Conservation (phyloP, 2,888 invertebrate species). For the Watsonalla cultraria region DNA sequence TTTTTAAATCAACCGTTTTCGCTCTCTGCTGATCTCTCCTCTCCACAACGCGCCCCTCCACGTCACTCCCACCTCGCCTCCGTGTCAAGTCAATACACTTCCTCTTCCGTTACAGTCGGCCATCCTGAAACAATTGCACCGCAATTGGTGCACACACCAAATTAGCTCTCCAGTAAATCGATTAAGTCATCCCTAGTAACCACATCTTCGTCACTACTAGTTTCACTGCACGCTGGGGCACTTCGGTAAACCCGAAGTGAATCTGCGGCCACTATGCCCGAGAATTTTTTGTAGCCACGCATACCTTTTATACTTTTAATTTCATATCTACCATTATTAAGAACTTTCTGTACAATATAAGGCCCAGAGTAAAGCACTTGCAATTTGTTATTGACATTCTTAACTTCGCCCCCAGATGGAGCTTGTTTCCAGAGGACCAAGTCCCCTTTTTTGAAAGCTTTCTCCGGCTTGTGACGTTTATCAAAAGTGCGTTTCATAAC, state of each 20-base stretch:
- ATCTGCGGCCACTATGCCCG: slow-evolving; percentile 14
- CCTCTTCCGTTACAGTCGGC: slow-evolving; percentile 8
- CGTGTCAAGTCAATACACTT: no score
- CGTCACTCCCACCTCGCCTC: no score
- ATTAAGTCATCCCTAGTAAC: slow-evolving; percentile 21
- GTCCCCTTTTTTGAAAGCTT: slow-evolving; percentile 16
- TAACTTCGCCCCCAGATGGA: slow-evolving; percentile 6
- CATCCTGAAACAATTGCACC: slow-evolving; percentile 22
- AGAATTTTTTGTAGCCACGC: slow-evolving; percentile 20
- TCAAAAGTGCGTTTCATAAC: slow-evolving; percentile 14
- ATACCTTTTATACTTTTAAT: slow-evolving; percentile 24
- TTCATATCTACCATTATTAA: slow-evolving; percentile 25
- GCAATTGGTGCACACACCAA: slow-evolving; percentile 8
- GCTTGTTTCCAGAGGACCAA: slow-evolving; percentile 18
- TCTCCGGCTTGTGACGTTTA: slow-evolving; percentile 10
- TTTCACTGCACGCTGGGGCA: slow-evolving; percentile 14
- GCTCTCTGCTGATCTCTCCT: no score
- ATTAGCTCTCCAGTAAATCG: slow-evolving; percentile 18
- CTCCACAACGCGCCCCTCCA: no score
- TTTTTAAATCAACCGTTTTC: no score
- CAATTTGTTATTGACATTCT: slow-evolving; percentile 16
- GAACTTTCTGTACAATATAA: slow-evolving; percentile 16
- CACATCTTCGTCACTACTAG: slow-evolving; percentile 22
- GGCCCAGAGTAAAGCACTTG: slow-evolving; percentile 24
- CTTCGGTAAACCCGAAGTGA: slow-evolving; percentile 15